phyloP scores from a whole-genome alignment of 2,113 vertebrate genomes.

The Forbesichthys papilliferus region DNA sequence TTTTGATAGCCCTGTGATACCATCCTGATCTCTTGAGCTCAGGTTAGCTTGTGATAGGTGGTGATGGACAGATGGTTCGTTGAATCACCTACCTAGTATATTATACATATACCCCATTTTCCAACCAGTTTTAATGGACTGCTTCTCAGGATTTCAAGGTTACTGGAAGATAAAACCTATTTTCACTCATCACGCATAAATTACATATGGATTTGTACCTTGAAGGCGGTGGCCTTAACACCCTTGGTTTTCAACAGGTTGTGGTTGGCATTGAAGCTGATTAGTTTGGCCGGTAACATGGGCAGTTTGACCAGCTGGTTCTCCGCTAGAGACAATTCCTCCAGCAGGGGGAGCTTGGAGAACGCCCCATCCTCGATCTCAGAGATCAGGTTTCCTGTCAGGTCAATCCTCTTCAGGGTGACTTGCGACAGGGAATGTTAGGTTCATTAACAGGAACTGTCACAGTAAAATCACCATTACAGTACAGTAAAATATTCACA shows the following conservation, averaged over 20 bases:
- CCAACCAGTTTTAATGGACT: no score
- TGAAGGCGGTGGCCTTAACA: conserved; percentile 93
- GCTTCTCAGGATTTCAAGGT: no score
- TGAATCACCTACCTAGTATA: no score
- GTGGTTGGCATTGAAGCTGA: conserved; percentile 86
- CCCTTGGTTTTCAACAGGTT: conserved; percentile 92
- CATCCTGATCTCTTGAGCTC: no score
- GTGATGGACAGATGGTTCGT: no score
- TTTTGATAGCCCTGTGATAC: no score
- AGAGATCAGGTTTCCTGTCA: conserved; percentile 91
- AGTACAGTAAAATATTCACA: no score
- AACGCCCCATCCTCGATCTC: conserved; percentile 96
- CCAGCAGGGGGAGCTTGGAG: conserved; percentile 84
- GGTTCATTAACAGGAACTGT: conserved; percentile 19
- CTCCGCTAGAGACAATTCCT: conserved; percentile 91
- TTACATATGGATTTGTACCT: conserved; percentile 74
- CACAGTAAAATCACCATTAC: neutral
- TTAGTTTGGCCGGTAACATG: conserved; percentile 87
- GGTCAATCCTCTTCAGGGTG: conserved; percentile 92
- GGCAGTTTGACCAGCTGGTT: conserved; percentile 89
- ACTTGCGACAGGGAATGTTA: conserved; percentile 73
- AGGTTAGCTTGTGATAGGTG: no score
- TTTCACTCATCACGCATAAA: no score
- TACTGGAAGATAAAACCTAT: no score
- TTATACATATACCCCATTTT: no score